phyloP scores from a whole-genome alignment of 2,797 vertebrate species.

The Lacerta viridis region DNA sequence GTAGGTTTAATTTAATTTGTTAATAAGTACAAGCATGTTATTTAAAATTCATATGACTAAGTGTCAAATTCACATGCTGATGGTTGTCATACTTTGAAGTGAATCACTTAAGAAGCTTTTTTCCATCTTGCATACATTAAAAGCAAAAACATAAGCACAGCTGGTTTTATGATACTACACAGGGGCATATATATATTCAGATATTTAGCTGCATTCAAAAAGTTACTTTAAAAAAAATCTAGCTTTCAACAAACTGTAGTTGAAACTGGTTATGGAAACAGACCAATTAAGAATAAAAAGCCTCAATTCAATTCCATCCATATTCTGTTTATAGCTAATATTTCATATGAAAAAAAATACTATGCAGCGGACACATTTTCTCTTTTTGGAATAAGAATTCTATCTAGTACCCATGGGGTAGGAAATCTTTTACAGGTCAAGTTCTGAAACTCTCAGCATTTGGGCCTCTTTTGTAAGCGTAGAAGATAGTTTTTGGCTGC shows the following conservation, averaged over 20 bases:
- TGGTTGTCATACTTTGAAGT: constrained; percentile 14
- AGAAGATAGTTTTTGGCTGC: too few species aligned
- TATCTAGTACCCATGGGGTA: background rate
- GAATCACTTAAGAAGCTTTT: constrained; percentile 8
- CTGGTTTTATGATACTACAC: background rate
- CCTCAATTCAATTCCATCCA: background rate
- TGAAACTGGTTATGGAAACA: background rate
- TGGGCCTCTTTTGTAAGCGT: background rate
- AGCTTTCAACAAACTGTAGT: background rate
- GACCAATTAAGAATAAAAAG: background rate
- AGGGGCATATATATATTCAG: background rate
- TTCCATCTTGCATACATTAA: constrained; percentile 4
- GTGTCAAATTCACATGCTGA: background rate
- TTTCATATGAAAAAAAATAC: background rate
- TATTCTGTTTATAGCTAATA: background rate
- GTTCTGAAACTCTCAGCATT: background rate
- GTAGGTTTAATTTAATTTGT: background rate
- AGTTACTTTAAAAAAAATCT: background rate
- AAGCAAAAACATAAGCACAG: background rate
- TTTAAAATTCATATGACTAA: constrained; percentile 5
- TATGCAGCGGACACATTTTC: background rate
- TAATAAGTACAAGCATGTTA: background rate
- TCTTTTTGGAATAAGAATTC: background rate
- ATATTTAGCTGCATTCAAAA: background rate
- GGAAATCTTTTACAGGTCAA: background rate